These are phyloP conservation scores for Diploptera punctata DNA, from an alignment of 2,888 invertebrate species.

Conservation along the genomic window DNA sequence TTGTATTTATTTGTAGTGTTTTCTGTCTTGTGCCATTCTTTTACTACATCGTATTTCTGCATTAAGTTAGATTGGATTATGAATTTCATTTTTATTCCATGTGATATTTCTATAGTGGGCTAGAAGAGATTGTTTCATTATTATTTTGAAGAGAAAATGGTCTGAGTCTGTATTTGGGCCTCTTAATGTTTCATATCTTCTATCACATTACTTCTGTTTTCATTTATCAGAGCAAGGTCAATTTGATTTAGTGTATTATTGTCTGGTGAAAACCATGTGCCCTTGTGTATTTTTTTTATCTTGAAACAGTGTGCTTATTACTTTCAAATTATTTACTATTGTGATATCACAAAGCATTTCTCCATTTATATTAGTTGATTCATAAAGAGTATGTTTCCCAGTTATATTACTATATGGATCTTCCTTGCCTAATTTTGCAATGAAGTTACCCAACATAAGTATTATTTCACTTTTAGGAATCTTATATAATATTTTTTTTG, in stretches of 20 bases:
- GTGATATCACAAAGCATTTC: neutral
- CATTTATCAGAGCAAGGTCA: neutral
- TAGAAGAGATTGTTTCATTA: neutral
- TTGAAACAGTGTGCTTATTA: slow-evolving; percentile 7
- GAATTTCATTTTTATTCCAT: neutral
- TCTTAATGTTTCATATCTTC: neutral
- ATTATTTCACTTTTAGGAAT: neutral
- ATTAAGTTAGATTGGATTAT: neutral
- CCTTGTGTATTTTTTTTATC: slow-evolving; percentile 4
- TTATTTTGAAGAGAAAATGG: neutral
- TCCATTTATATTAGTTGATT: neutral
- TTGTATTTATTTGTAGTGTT: neutral
- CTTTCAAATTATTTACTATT: neutral
- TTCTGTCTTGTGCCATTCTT: neutral
- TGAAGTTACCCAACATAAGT: neutral
- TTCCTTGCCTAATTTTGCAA: neutral
- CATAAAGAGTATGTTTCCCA: neutral
- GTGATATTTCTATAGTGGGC: neutral
- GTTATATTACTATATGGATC: neutral
- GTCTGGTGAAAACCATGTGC: neutral
- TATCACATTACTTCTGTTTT: neutral
- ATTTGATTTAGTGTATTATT: neutral
- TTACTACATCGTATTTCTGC: neutral
- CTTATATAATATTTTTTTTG: neutral
- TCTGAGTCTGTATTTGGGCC: neutral